phyloP scores from a whole-genome alignment of 37 sponge, comb jelly and placozoan genomes.

The Crambe crambe region DNA sequence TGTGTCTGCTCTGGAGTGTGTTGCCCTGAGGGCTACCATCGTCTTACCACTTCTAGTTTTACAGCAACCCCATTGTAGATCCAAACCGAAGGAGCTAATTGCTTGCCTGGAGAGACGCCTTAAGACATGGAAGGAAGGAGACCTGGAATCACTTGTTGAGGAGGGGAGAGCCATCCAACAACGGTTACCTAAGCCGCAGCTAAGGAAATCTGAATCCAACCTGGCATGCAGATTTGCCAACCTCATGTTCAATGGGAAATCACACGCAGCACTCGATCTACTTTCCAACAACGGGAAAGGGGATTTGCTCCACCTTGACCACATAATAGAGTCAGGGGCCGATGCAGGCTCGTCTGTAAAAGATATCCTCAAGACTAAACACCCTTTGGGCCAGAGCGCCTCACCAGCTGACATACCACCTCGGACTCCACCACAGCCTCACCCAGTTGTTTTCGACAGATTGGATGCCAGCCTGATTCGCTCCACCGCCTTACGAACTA shows the following conservation, averaged over 20 bases:
- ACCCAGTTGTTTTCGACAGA: too few species aligned
- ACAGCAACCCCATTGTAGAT: too few species aligned
- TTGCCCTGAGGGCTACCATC: conserved; percentile 12
- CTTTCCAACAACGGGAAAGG: background rate
- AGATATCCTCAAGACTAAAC: too few species aligned
- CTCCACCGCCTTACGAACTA: too few species aligned
- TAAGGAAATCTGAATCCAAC: background rate
- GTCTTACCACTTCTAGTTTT: background rate
- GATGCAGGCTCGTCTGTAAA: too few species aligned
- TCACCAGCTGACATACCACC: too few species aligned
- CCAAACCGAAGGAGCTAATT: conserved; percentile 17
- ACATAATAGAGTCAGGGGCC: conserved; percentile 3
- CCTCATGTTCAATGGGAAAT: background rate
- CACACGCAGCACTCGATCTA: background rate
- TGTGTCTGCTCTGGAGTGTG: background rate
- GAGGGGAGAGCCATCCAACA: conserved; percentile 18
- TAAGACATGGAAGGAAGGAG: background rate
- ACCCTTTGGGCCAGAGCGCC: too few species aligned
- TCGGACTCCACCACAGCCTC: too few species aligned
- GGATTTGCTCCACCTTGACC: conserved; percentile 14
- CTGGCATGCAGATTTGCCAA: background rate
- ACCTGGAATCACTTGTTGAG: background rate
- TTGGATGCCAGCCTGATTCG: too few species aligned
- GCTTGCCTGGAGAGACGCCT: conserved; percentile 7
- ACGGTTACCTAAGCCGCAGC: background rate